phyloP scores from a whole-genome alignment of 2,113 vertebrate genomes.

The Pungitius pungitius region DNA sequence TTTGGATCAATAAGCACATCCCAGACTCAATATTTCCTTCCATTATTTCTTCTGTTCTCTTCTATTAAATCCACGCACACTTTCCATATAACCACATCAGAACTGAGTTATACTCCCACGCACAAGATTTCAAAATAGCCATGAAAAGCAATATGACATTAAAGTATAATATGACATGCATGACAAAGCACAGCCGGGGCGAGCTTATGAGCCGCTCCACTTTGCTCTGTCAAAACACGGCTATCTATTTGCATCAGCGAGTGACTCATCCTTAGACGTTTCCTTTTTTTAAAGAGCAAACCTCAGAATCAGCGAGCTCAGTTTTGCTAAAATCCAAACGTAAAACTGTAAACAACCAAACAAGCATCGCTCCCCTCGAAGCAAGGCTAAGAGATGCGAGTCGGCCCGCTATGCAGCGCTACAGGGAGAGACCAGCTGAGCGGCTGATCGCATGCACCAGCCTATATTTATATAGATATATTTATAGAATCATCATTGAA shows the following conservation, averaged over 20 bases:
- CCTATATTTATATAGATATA: too few species aligned
- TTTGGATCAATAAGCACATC: background rate
- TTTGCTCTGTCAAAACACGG: background rate
- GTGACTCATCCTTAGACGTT: background rate
- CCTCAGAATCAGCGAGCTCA: background rate
- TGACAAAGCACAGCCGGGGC: background rate
- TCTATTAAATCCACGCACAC: background rate
- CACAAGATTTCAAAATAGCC: background rate
- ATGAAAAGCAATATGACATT: background rate
- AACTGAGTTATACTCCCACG: background rate
- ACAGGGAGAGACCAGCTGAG: background rate
- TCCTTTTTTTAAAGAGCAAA: background rate
- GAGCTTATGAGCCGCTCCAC: background rate
- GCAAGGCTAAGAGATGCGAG: background rate
- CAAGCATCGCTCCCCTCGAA: background rate
- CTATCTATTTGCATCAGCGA: slow-evolving; percentile 16
- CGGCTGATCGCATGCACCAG: background rate
- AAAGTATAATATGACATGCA: background rate
- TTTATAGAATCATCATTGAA: background rate
- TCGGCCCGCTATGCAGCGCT: background rate
- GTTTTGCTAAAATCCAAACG: slow-evolving; percentile 11
- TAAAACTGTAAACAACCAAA: slow-evolving; percentile 17
- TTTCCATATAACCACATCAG: background rate
- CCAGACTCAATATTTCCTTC: too few species aligned
- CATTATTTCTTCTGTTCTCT: background rate